These are phyloP conservation scores for Uloborus plumipes DNA, from an alignment of 2,888 invertebrate genomes.

Conservation along the genomic window DNA sequence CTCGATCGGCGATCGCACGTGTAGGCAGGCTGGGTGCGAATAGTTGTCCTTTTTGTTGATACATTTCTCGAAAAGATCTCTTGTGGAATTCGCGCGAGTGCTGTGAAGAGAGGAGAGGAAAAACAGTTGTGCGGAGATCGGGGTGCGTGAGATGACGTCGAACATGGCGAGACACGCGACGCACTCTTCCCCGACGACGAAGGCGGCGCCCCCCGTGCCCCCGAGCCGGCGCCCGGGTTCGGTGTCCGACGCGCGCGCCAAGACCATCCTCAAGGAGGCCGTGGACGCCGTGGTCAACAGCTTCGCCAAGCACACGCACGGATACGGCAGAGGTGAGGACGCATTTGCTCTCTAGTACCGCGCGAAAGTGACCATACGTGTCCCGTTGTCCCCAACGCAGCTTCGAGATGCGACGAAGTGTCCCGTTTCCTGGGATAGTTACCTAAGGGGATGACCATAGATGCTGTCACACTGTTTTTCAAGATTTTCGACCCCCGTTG, in stretches of 20 bases:
- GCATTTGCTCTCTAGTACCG: background rate
- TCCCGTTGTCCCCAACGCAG: too few species aligned
- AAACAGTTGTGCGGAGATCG: background rate
- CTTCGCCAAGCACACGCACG: conserved; percentile 81
- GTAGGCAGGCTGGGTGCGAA: background rate
- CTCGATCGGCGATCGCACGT: background rate
- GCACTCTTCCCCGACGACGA: conserved; percentile 49
- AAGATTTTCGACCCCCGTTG: background rate
- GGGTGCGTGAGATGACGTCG: conserved; percentile 43
- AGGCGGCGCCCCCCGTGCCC: conserved; percentile 61
- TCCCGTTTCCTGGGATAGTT: too few species aligned
- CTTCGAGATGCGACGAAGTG: too few species aligned
- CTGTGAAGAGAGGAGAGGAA: background rate
- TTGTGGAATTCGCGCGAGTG: background rate
- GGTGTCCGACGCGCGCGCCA: conserved; percentile 67
- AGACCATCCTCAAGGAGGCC: conserved; percentile 77
- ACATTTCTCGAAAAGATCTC: too few species aligned
- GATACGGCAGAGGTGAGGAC: conserved; percentile 79
- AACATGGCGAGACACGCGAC: conserved; percentile 53
- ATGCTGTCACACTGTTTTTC: background rate
- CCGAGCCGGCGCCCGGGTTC: conserved; percentile 56
- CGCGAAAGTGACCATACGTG: background rate
- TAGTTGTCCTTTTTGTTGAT: background rate
- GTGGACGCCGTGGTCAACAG: conserved; percentile 82
- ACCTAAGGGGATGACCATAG: too few species aligned